A percentile compares a stretch with the other conserved stretches of the same genome.
Evolutionary conservation across 1,140 invertebrate genomes (phyloP).

Genomic region (Neodiprion fabricii): DNA sequence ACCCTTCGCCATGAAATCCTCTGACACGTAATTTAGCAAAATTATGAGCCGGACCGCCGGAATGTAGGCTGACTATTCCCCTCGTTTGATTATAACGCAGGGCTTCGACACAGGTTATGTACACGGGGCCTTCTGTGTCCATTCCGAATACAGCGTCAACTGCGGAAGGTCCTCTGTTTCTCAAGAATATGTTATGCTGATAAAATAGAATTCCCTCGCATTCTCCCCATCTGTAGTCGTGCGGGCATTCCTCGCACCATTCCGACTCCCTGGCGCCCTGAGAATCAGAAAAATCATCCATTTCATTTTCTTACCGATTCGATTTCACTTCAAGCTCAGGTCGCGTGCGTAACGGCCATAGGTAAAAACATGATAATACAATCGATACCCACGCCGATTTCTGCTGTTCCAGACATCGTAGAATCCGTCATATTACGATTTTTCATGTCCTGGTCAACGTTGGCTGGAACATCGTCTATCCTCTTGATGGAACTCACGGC

Average conservation of each 20-base stretch:
- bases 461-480: background rate
- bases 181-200: constrained; percentile 39
- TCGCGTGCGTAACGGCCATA: too few relatives aligned
- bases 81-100: constrained; percentile 26
- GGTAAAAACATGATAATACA: too few relatives aligned
- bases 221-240: constrained; percentile 25
- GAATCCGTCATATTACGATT: background rate
- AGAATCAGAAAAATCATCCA: constrained; percentile 2
- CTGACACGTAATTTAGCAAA: constrained; percentile 28
- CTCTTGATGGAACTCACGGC: background rate
- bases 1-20: constrained; percentile 24
- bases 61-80: constrained; percentile 12
- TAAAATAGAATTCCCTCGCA: constrained; percentile 35
- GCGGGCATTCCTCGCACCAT: background rate
- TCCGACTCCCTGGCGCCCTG: constrained; percentile 10
- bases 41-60: constrained; percentile 28
- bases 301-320: too few relatives aligned
- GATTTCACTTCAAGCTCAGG: too few relatives aligned
- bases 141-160: constrained; percentile 25
- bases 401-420: background rate
- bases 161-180: constrained; percentile 22
- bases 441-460: background rate
- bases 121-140: constrained; percentile 28
- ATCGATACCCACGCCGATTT: background rate
- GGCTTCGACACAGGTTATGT: constrained; percentile 34